A percentile compares a stretch with the other conserved stretches of the same genome.
phyloP scores from a whole-genome alignment of 1,140 invertebrate species.

The Prorops nasuta region DNA sequence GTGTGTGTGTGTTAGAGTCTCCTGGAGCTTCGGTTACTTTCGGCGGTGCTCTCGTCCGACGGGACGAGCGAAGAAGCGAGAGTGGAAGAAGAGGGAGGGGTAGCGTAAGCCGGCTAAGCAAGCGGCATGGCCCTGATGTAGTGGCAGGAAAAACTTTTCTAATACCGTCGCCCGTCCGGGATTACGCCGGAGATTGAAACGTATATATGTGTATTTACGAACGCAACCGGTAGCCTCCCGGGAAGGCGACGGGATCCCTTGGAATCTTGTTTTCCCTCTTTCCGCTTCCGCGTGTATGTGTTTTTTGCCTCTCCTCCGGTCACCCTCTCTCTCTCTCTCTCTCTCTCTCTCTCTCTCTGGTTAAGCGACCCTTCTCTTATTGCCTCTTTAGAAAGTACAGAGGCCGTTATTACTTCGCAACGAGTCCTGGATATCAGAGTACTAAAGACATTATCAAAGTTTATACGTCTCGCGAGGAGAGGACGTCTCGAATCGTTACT shows the following conservation, averaged over 20 bases:
- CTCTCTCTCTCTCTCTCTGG: background rate
- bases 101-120: slow-evolving; percentile 34
- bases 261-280: slow-evolving; percentile 17
- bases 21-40: too few relatives aligned
- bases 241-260: slow-evolving; percentile 18
- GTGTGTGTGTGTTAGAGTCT: too few relatives aligned
- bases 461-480: slow-evolving; percentile 15
- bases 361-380: slow-evolving; percentile 20
- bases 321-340: background rate
- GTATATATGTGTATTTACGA: slow-evolving; percentile 49
- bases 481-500: slow-evolving; percentile 11
- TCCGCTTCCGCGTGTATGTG: background rate
- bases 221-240: slow-evolving; percentile 22
- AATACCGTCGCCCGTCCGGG: slow-evolving; percentile 47
- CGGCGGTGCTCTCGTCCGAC: too few relatives aligned
- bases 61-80: background rate
- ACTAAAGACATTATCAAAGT: slow-evolving; percentile 13
- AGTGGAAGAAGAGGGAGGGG: slow-evolving; percentile 9
- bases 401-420: slow-evolving; percentile 12
- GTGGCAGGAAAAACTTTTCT: slow-evolving; percentile 51
- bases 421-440: slow-evolving; percentile 9
- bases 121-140: slow-evolving; percentile 43
- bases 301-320: too few relatives aligned
- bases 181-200: slow-evolving; percentile 51
- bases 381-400: slow-evolving; percentile 21